Base-by-base conservation (phyloP, 2,888 invertebrate genomes). In the Petrolisthes manimaculis region DNA sequence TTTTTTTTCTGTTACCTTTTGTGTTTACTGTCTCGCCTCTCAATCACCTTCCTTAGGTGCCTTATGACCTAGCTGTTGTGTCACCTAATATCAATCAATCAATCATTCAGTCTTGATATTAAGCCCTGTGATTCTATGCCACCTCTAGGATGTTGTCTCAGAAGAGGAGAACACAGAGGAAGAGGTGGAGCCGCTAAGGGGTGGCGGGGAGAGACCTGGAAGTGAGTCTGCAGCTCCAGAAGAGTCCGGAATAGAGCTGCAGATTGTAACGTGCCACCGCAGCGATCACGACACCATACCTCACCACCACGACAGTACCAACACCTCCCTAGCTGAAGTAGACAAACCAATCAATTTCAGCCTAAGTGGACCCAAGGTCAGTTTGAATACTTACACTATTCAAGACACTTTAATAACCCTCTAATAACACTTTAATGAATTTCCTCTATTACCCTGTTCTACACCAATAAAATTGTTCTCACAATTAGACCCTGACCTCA, bases 91-190 rank as follows among this genome's bases (percentile, higher is more conserved):
- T 37, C 37, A 37, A 37, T 37, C 37, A 37, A 37, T 37, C 37
- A 37, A 37, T 37, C 37, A 37, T 1, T 37, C 37, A 37, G 37
- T 37, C 37, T 37, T 37, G 37, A 37, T 37, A 37, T 37, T 37
- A 37, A 37, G 37, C 37, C 37, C 37, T 37, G 37, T 37, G 37
- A 37, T 2, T 37, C 37, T 37, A 37, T 37, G 37, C 37, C 37
- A 37, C 37, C 37, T 37, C 37, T 79, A 87, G 87, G 87, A 87
- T 51, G 87, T 83, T 24, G 87, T 78, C 24, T 83, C 87, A 21
- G 84, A 80, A n/a, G 88, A 84, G 8, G 88, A 88, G 69, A 81
- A 84, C 56, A 88, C 88, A n/a, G 88, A 88, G n/a, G 88, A 88
- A 21, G 88, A 88, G n/a, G 54, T 77, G 9, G 86, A 87, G 14